These are phyloP conservation scores for Morpho helenor DNA, from an alignment of 2,888 invertebrate species.

Conservation along the genomic window DNA sequence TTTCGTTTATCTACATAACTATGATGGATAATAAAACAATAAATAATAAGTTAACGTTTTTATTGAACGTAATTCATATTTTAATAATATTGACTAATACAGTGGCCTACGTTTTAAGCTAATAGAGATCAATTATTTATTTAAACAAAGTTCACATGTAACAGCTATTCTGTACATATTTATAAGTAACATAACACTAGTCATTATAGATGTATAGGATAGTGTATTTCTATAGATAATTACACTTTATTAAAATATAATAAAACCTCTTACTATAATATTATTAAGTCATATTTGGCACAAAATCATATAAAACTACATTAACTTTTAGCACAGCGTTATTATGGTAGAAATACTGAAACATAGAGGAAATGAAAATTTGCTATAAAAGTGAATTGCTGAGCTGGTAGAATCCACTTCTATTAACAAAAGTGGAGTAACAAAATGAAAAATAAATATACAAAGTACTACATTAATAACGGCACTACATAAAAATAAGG, in stretches of 20 bases:
- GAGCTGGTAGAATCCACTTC: constrained; percentile 45
- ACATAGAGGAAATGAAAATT: not conserved
- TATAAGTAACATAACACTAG: constrained; percentile 25
- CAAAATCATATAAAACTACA: constrained; percentile 23
- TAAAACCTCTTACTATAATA: constrained; percentile 1
- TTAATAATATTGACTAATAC: constrained; percentile 52
- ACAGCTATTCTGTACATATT: constrained; percentile 37
- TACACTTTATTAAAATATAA: constrained; percentile 18
- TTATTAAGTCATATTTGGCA: constrained; percentile 29
- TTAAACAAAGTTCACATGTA: constrained; percentile 43
- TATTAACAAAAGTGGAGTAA: not conserved
- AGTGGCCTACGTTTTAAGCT: constrained; percentile 56
- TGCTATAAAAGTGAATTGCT: not conserved
- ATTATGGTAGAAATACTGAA: not conserved
- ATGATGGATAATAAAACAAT: constrained; percentile 35
- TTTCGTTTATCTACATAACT: too few relatives aligned
- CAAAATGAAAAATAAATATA: not conserved
- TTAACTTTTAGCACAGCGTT: constrained; percentile 9
- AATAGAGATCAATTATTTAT: constrained; percentile 48
- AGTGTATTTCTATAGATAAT: constrained; percentile 17
- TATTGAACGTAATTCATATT: constrained; percentile 73
- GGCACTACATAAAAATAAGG: constrained; percentile 11
- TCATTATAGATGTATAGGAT: constrained; percentile 22
- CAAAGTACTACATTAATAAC: not conserved
- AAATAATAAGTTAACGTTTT: constrained; percentile 65